Conservation (phyloP, 2,113 vertebrate species). For the Probosciger aterrimus region DNA sequence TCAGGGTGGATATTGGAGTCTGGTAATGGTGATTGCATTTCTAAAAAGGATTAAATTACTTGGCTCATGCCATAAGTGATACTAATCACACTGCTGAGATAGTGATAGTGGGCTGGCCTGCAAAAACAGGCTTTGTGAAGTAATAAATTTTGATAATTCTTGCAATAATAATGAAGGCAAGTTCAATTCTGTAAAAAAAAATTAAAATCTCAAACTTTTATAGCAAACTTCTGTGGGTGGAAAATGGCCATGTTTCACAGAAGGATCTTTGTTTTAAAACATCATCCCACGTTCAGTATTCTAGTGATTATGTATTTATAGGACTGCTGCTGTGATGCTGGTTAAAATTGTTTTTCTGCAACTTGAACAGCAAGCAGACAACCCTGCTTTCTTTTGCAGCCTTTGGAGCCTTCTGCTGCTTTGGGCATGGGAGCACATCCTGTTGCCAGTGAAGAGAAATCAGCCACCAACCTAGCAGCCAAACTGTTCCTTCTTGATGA, state of each 20-base stretch:
- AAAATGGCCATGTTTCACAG: neutral
- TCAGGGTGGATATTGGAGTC: neutral
- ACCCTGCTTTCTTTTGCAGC: conserved; percentile 31
- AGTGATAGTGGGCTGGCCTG: neutral
- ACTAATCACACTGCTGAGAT: neutral
- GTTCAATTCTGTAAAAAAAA: neutral
- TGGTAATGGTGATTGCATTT: neutral
- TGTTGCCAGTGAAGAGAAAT: conserved; percentile 62
- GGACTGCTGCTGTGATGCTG: neutral
- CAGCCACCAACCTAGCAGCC: conserved; percentile 55
- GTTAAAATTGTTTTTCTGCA: neutral
- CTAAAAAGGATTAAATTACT: neutral
- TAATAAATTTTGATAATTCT: neutral
- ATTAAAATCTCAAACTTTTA: neutral
- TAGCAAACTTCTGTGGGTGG: neutral
- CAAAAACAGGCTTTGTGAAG: neutral
- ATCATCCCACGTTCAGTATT: neutral
- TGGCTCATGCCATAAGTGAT: neutral
- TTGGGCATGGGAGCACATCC: neutral
- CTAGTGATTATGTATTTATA: neutral
- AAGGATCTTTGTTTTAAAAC: neutral
- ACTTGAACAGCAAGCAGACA: neutral
- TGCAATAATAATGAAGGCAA: neutral
- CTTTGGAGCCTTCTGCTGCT: conserved; percentile 26
- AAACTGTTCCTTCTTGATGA: conserved; percentile 80